These are phyloP conservation scores for Sebastes reedi DNA, from an alignment of 2,797 vertebrate species.

Conservation along the genomic window DNA sequence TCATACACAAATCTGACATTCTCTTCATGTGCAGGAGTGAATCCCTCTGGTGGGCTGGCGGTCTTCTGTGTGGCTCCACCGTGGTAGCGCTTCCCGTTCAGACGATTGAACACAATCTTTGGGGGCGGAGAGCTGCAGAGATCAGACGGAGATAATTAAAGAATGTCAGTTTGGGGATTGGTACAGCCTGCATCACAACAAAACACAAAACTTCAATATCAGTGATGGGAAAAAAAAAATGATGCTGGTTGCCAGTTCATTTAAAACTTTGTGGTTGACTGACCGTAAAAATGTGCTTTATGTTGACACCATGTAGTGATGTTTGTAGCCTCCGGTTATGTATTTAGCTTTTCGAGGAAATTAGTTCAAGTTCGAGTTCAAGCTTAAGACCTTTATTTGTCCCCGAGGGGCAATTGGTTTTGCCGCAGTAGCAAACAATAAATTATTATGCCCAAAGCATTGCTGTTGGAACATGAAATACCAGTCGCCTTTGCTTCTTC, in stretches of 20 bases:
- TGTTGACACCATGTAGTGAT: neutral
- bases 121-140: conserved; percentile 79
- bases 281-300: neutral
- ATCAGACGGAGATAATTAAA: conserved; percentile 3
- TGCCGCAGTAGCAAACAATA: too few species aligned
- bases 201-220: neutral
- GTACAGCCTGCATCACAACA: neutral
- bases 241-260: neutral
- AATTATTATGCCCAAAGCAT: too few species aligned
- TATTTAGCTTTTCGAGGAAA: too few species aligned
- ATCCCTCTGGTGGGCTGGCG: conserved; percentile 82
- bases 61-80: conserved; percentile 75
- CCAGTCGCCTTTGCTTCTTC: neutral
- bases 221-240: neutral
- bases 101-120: conserved; percentile 93
- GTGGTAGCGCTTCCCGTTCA: conserved; percentile 90
- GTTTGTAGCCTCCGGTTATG: too few species aligned
- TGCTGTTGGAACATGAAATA: neutral
- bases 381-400: too few species aligned
- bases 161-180: neutral
- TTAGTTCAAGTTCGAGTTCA: too few species aligned
- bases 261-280: neutral
- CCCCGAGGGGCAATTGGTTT: too few species aligned
- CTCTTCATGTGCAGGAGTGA: conserved; percentile 93
- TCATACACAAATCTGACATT: conserved; percentile 94